A percentile compares a stretch with the other conserved stretches of the same genome.
phyloP scores from a whole-genome alignment of 2,888 invertebrate genomes.

The Eupithecia dodoneata region DNA sequence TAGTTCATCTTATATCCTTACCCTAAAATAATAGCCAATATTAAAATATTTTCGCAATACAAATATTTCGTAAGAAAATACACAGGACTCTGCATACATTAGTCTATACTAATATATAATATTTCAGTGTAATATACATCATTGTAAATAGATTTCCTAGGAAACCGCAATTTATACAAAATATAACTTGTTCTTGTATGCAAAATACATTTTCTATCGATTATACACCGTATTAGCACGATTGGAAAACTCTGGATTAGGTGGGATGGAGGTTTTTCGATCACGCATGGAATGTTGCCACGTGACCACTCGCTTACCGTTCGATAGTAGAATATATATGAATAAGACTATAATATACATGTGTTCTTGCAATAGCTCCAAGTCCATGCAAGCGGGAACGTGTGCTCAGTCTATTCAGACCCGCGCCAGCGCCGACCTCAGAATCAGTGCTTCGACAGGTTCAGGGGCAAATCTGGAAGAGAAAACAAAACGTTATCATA shows the following conservation, averaged over 20 bases:
- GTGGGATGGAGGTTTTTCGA: conserved; percentile 77
- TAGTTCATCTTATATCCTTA: conserved; percentile 74
- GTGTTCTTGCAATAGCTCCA: conserved; percentile 41
- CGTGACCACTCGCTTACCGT: conserved; percentile 62
- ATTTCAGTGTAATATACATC: conserved; percentile 77
- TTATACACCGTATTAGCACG: conserved; percentile 60
- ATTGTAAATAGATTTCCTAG: conserved; percentile 78
- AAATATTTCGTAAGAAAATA: conserved; percentile 82
- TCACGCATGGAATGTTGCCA: conserved; percentile 74
- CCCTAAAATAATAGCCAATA: conserved; percentile 81
- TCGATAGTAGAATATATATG: conserved; percentile 46
- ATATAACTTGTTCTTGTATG: conserved; percentile 69
- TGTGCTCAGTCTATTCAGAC: conserved; percentile 67
- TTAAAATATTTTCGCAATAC: conserved; percentile 79
- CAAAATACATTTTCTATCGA: conserved; percentile 63
- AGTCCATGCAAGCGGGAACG: conserved; percentile 52
- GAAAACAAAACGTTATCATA: conserved; percentile 9
- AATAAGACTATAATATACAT: conserved; percentile 44
- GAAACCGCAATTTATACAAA: conserved; percentile 75
- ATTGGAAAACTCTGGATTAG: conserved; percentile 64
- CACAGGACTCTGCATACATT: conserved; percentile 80
- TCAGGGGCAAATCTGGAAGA: conserved; percentile 93
- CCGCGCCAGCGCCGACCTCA: conserved; percentile 55
- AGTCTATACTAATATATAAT: conserved; percentile 79
- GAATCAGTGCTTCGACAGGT: conserved; percentile 92